phyloP scores from a whole-genome alignment of 2,888 invertebrate genomes.

The Stomorhina lunata region DNA sequence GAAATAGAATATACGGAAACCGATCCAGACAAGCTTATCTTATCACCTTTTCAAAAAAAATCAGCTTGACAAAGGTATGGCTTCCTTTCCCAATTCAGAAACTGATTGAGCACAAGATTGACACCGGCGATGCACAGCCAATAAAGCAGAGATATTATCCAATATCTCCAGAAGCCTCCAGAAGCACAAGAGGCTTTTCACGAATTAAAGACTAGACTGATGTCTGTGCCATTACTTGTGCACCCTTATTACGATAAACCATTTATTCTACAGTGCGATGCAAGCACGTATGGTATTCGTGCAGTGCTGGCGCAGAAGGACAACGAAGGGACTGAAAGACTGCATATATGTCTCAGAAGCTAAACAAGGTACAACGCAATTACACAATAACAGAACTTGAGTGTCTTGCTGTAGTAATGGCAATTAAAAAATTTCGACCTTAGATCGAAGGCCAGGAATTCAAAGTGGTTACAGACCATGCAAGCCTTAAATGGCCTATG shows the following conservation, averaged over 20 bases:
- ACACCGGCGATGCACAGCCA: too few species aligned
- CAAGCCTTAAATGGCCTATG: constrained; percentile 10
- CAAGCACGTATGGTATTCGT: background rate
- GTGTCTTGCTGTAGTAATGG: background rate
- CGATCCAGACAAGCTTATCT: background rate
- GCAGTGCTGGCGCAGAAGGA: background rate
- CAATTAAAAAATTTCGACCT: background rate
- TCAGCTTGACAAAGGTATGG: background rate
- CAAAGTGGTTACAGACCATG: constrained; percentile 2
- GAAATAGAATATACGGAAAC: background rate
- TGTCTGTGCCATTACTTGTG: background rate
- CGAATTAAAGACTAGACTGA: background rate
- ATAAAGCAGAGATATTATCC: too few species aligned
- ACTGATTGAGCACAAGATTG: too few species aligned
- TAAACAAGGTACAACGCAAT: background rate
- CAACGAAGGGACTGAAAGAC: background rate
- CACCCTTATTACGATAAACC: background rate
- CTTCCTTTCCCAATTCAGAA: constrained; percentile 3
- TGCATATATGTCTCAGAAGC: constrained; percentile 3
- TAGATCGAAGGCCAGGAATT: constrained; percentile 27
- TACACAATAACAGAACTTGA: background rate
- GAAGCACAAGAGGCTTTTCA: background rate
- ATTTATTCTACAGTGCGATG: background rate
- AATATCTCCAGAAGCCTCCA: background rate
- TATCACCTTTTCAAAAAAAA: background rate